phyloP scores from a whole-genome alignment of 2,888 invertebrate genomes.

The Acleris literana region DNA sequence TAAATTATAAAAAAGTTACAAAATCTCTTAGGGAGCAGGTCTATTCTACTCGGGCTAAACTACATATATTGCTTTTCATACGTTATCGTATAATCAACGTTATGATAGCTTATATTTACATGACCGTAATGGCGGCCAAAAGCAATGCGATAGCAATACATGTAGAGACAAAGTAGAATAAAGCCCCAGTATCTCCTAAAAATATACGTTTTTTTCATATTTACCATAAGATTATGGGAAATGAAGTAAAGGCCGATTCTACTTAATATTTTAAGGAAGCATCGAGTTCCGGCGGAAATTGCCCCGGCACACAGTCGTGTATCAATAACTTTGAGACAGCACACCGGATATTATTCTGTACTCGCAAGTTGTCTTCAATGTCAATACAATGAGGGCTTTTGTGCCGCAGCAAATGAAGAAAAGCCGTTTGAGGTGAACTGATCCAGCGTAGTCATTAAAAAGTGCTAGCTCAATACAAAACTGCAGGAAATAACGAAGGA shows the following conservation, averaged over 20 bases:
- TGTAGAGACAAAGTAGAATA: too few relatives aligned
- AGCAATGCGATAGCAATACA: too few relatives aligned
- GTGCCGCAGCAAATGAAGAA: constrained; percentile 6
- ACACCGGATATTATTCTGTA: constrained; percentile 48
- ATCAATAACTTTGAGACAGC: constrained; percentile 32
- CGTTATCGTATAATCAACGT: too few relatives aligned
- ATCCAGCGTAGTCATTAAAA: not conserved
- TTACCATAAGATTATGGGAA: constrained; percentile 14
- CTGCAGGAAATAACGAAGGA: too few relatives aligned
- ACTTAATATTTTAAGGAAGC: constrained; percentile 32
- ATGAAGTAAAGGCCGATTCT: constrained; percentile 15
- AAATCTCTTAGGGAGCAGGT: too few relatives aligned
- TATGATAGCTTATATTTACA: too few relatives aligned
- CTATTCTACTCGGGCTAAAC: too few relatives aligned
- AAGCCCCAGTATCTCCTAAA: too few relatives aligned
- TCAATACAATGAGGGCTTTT: constrained; percentile 25
- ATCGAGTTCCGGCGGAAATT: constrained; percentile 54
- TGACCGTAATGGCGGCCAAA: too few relatives aligned
- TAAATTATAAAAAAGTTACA: not conserved
- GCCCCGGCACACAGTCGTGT: constrained; percentile 39
- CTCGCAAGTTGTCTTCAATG: constrained; percentile 39
- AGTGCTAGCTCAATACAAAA: not conserved
- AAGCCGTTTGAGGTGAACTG: not conserved
- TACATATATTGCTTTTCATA: too few relatives aligned
- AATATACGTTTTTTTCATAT: constrained; percentile 10